Evolutionary conservation across 2,888 invertebrate genomes (phyloP).

Genomic region (Amphipyra berbera): DNA sequence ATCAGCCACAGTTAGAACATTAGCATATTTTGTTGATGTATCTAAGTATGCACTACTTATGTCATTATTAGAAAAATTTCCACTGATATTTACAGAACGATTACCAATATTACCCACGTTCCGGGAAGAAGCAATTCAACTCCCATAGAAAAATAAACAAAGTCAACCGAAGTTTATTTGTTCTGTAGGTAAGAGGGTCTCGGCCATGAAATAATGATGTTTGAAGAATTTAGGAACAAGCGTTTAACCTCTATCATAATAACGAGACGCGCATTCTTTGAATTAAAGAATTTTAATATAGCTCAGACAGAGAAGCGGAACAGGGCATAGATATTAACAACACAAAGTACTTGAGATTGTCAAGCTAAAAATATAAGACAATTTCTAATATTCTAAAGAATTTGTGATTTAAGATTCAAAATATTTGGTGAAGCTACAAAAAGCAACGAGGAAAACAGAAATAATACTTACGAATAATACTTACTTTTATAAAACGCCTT

Average conservation of each 20-base stretch:
- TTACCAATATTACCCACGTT: slow-evolving; percentile 81
- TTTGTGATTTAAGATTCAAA: slow-evolving; percentile 46
- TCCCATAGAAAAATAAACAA: slow-evolving; percentile 85
- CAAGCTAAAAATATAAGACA: slow-evolving; percentile 45
- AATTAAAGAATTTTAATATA: slow-evolving; percentile 65
- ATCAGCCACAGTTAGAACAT: slow-evolving; percentile 5
- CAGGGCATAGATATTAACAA: slow-evolving; percentile 42
- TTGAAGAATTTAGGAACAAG: slow-evolving; percentile 78
- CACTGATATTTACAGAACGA: slow-evolving; percentile 78
- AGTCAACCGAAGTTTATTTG: slow-evolving; percentile 83
- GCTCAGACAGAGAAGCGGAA: slow-evolving; percentile 38
- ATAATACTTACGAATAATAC: slow-evolving; percentile 18
- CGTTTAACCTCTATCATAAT: slow-evolving; percentile 64
- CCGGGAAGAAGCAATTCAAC: slow-evolving; percentile 83
- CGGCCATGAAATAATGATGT: slow-evolving; percentile 80
- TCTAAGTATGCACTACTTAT: slow-evolving; percentile 35
- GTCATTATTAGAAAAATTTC: slow-evolving; percentile 59
- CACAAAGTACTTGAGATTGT: slow-evolving; percentile 42
- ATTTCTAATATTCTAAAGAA: slow-evolving; percentile 48
- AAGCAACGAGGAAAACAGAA: slow-evolving; percentile 26
- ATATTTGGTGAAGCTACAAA: slow-evolving; percentile 34
- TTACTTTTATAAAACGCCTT: slow-evolving; percentile 43
- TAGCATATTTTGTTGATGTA: slow-evolving; percentile 21
- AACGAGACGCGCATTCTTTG: slow-evolving; percentile 60
- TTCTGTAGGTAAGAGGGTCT: slow-evolving; percentile 78